Evolutionary conservation across 2,113 vertebrate species (phyloP), one percentile per base, ranked within the genome.

Genomic region (Labeo rohita): DNA sequence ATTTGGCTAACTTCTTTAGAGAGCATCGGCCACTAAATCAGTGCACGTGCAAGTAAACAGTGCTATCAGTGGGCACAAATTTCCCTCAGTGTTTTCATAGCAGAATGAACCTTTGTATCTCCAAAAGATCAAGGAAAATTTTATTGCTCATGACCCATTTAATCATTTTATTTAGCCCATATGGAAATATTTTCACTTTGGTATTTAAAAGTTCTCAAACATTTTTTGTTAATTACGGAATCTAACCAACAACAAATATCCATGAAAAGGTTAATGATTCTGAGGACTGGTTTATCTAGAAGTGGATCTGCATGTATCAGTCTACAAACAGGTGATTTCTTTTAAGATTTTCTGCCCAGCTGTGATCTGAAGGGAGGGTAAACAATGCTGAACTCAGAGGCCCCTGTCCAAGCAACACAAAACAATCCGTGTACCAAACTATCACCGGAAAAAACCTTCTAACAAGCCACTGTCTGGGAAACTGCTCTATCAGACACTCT

Each of bases 391-490:
- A 63, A 81, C 78, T 54, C 28, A 83, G 56, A 84, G 43, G 43
- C 82, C 84, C 59, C 39, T 76, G 76, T 59, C 75, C 59, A 78
- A 63, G 78, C 89, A 90, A 88, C 90, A 91, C 86, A 91, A 93
- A 93, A 92, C 91, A 90, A 86, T 86, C 84, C 1, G 61, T n/a
- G 87, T 89, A 81, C 77, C 74, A 77, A 89, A 93, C 93, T 93
- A 92, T 89, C 72, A 92, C 91, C 89, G 92, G 93, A 94, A 92
- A 87, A 86, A 75, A 88, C 84, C 70, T 90, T 90, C 89, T 91
- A 90, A 90, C 61, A 91, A 90, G 34, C 85, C 75, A 68, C 88
- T 85, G 90, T 88, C 93, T 94, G 94, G 92, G 93, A 94, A 82
- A 94, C 89, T 85, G 50, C 84, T 85, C 54, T 84, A 88, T 92